These are phyloP conservation scores for Buphagus erythrorhynchus DNA, from an alignment of 2,797 vertebrate genomes.

Conservation along the genomic window DNA sequence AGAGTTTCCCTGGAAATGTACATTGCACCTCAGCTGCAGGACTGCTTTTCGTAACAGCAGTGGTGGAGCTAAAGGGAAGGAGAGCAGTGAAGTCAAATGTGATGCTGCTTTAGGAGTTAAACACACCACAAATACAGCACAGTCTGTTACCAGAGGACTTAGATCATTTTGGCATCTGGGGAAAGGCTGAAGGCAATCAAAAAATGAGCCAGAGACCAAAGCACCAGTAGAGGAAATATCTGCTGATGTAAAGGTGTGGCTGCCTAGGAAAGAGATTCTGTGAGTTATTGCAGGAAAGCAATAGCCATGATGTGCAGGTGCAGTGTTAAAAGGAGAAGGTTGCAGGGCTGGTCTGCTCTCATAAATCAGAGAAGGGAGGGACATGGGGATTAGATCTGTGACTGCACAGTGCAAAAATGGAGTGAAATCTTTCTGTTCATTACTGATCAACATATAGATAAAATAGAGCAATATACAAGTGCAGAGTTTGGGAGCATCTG, in stretches of 20 bases:
- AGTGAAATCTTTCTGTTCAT: neutral
- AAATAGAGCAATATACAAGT: neutral
- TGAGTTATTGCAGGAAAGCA: constrained; percentile 34
- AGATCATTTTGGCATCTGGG: neutral
- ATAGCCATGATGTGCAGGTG: constrained; percentile 12
- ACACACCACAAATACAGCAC: neutral
- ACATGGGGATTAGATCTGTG: neutral
- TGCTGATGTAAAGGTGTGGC: neutral
- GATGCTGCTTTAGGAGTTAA: neutral
- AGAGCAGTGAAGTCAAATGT: neutral
- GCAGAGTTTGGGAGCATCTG: neutral
- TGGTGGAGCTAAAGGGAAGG: neutral
- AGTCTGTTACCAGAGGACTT: neutral
- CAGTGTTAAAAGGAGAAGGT: neutral
- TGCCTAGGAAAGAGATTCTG: constrained; percentile 8
- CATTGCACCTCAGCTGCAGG: neutral
- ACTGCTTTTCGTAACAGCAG: neutral
- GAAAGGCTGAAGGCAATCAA: neutral
- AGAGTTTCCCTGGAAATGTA: neutral
- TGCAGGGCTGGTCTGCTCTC: neutral
- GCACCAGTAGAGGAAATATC: constrained; percentile 15
- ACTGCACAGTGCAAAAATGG: neutral
- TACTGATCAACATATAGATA: neutral
- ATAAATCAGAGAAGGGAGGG: constrained; percentile 1
- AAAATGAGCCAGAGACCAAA: neutral